A percentile compares a stretch with the other conserved stretches of the same genome.
Evolutionary conservation across 2,888 invertebrate genomes (phyloP).

Genomic region (Diarsia mendica): DNA sequence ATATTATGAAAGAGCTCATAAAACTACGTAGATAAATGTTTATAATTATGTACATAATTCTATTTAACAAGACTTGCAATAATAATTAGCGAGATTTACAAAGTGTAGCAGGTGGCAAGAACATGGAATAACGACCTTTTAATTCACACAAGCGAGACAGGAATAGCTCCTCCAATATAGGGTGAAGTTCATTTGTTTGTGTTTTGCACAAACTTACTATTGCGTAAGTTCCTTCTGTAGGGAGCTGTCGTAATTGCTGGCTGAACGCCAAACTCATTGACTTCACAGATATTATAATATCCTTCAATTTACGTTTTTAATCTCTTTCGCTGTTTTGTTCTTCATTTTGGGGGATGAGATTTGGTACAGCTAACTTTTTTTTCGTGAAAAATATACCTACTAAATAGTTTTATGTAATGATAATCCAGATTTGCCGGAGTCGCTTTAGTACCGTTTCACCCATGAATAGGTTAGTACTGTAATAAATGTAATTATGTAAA

Average conservation of each 20-base stretch:
- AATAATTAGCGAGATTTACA: slow-evolving; percentile 60
- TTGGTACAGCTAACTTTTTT: not conserved
- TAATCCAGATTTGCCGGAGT: slow-evolving; percentile 3
- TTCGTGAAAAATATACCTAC: not conserved
- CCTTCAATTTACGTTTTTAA: slow-evolving; percentile 55
- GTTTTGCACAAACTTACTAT: slow-evolving; percentile 44
- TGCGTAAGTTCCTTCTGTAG: slow-evolving; percentile 52
- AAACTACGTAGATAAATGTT: slow-evolving; percentile 7
- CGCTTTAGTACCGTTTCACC: not conserved
- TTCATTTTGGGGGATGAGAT: not conserved
- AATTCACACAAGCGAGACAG: slow-evolving; percentile 49
- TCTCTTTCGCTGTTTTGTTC: slow-evolving; percentile 25
- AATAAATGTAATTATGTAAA: slow-evolving; percentile 6
- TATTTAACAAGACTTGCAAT: slow-evolving; percentile 45
- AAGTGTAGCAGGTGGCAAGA: slow-evolving; percentile 60
- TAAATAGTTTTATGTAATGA: no score
- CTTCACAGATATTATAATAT: slow-evolving; percentile 50
- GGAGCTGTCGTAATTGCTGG: slow-evolving; percentile 57
- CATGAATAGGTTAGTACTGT: not conserved
- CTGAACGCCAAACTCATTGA: slow-evolving; percentile 60
- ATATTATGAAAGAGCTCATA: slow-evolving; percentile 5
- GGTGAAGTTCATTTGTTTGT: slow-evolving; percentile 59
- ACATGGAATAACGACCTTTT: slow-evolving; percentile 58
- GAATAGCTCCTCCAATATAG: slow-evolving; percentile 41
- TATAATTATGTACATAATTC: not conserved